Evolutionary conservation across 1,140 invertebrate genomes (phyloP), one percentile per base, ranked within the genome.

Genomic region (Maconellicoccus hirsutus): DNA sequence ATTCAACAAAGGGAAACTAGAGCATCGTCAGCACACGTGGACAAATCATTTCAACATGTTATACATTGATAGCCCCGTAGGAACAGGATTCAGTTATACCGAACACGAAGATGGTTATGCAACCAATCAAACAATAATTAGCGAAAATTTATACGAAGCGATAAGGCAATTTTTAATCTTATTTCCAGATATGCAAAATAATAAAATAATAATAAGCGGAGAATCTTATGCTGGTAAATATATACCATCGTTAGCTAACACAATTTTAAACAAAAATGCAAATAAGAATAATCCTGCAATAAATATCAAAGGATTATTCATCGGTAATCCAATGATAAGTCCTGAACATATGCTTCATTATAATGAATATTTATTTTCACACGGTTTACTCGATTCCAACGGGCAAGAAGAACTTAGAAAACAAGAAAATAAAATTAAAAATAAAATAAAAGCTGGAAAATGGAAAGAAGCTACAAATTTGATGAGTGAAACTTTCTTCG

Each of bases 141-240:
- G 72, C 0, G 27, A 72, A 26, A 59, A 73, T 23, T 42, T 74
- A 16, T 72, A 73, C 59, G 39, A 61, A 25, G 66, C 70, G 16
- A 8, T 74, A 7, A n/a, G 26, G n/a, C 89, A 92, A 76, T 87
- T 91, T 75, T 90, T 90, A 75, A 79, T 84, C 70, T 75, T 92
- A 0, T 92, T 91, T 75, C 85, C 86, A 1, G 84, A 89, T 74
- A 76, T 87, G 10, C 83, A 83, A 74, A 74, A 77, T 0, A 87
- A 85, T 73, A 84, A 86, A 29, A 91, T 92, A 75, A 92, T 85
- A 80, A 84, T 94, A 0, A 88, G 88, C 1, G 93, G 92, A 0
- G 92, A 95, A 80, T 94, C 91, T 14, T 95, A 94, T 79, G 92
- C 84, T 12, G 92, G 92, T 2, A 89, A 89, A 76, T 93, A 93